Evolutionary conservation across 2,113 vertebrate genomes (phyloP).

Genomic region (Aegypius monachus): DNA sequence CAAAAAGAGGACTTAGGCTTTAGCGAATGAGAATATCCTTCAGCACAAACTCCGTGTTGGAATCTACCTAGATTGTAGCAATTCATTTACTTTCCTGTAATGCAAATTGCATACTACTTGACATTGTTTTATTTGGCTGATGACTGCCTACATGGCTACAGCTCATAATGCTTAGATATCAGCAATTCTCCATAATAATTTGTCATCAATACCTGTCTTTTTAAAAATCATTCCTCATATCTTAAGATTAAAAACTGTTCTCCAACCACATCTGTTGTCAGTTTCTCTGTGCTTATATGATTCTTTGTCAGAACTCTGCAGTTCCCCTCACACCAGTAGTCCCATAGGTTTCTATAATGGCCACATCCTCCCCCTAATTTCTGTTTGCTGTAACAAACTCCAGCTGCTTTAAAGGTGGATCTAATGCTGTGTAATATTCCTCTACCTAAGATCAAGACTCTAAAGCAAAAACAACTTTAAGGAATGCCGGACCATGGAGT

Average conservation of each 20-base stretch:
- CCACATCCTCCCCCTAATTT: neutral
- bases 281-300: neutral
- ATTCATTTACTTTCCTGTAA: neutral
- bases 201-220: neutral
- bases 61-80: neutral
- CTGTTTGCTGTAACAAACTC: neutral
- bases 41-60: neutral
- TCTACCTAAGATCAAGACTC: neutral
- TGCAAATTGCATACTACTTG: neutral
- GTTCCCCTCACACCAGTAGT: neutral
- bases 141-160: neutral
- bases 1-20: neutral
- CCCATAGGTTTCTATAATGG: fast-evolving
- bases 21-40: neutral
- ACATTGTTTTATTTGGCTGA: neutral
- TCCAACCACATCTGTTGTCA: neutral
- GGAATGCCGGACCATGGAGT: neutral
- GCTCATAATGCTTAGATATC: neutral
- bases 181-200: neutral
- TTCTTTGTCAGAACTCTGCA: neutral
- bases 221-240: neutral
- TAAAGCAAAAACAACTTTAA: neutral
- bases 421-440: neutral
- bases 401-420: neutral
- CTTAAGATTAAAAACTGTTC: neutral